Evolutionary conservation across 53 echinoderm and acorn worm species (phyloP).

Genomic region (Hippasteria phrygiana): DNA sequence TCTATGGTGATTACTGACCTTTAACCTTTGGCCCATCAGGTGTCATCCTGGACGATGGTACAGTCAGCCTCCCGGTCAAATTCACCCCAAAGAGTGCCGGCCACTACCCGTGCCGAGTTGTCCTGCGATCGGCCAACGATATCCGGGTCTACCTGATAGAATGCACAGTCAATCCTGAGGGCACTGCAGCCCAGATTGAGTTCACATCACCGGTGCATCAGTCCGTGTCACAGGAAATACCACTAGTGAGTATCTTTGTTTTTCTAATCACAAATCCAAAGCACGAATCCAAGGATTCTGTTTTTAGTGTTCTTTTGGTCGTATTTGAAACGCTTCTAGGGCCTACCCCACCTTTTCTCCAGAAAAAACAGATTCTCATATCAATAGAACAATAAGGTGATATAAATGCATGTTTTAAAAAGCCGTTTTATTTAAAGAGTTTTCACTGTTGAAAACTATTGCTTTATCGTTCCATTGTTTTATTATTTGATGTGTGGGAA

Average conservation of each 20-base stretch:
- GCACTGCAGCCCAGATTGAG: slow-evolving; percentile 94
- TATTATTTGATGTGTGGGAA: no score
- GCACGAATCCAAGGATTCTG: no score
- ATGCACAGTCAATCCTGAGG: slow-evolving; percentile 94
- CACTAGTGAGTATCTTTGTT: slow-evolving; percentile 83
- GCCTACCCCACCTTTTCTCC: no score
- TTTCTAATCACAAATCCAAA: no score
- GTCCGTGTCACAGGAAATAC: slow-evolving; percentile 97
- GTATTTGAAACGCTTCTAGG: no score
- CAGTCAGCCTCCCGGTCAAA: slow-evolving; percentile 78
- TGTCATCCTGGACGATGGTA: slow-evolving; percentile 88
- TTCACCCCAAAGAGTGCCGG: slow-evolving; percentile 93
- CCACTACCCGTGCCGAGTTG: slow-evolving; percentile 94
- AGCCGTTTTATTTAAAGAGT: no score
- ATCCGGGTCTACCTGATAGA: slow-evolving; percentile 94
- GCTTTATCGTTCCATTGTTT: no score
- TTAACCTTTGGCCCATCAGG: slow-evolving; percentile 59
- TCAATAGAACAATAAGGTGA: no score
- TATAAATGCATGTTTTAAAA: no score
- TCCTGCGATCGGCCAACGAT: slow-evolving; percentile 84
- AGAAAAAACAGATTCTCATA: no score
- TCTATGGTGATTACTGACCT: background rate
- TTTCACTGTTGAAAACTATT: no score
- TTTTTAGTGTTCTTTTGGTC: background rate
- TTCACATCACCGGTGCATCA: slow-evolving; percentile 97